Conservation (phyloP, 1,140 invertebrate species). For the Saxidomus purpurata region DNA sequence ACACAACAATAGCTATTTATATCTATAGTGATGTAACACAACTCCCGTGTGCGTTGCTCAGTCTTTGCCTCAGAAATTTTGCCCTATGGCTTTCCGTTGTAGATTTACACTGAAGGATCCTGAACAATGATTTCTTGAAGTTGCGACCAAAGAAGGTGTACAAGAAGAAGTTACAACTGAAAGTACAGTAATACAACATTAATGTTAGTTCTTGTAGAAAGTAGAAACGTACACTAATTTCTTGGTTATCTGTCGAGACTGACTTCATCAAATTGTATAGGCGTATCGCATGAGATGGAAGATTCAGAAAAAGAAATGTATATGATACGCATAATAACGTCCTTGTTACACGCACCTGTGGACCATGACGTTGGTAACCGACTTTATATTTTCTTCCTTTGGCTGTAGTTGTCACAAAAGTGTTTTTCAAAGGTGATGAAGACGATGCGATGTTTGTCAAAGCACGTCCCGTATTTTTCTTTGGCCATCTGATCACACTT, state of each 20-base stretch:
- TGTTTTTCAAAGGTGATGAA: not conserved
- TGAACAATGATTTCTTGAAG: conserved; percentile 32
- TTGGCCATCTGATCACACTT: not conserved
- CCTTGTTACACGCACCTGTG: conserved; percentile 91
- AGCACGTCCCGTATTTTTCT: not conserved
- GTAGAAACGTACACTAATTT: not conserved
- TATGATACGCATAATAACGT: conserved; percentile 94
- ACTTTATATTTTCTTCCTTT: not conserved
- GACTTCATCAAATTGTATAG: conserved; percentile 75
- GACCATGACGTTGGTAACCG: conserved; percentile 77
- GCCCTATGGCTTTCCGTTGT: not conserved
- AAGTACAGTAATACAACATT: conserved; percentile 44
- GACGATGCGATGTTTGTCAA: not conserved
- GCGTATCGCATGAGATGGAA: conserved; percentile 88
- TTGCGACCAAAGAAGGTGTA: conserved; percentile 57
- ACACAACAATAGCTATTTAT: no score
- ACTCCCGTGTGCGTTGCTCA: conserved; percentile 16
- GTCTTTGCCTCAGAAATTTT: not conserved
- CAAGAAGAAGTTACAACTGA: conserved; percentile 58
- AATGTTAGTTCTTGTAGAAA: conserved; percentile 55
- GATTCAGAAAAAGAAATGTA: conserved; percentile 92
- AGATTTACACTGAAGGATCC: conserved; percentile 11
- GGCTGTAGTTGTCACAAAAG: not conserved
- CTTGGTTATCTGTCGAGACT: not conserved
- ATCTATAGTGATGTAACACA: no score